These are phyloP conservation scores for Channallabes apus DNA, from an alignment of 2,797 vertebrate genomes.

Conservation along the genomic window DNA sequence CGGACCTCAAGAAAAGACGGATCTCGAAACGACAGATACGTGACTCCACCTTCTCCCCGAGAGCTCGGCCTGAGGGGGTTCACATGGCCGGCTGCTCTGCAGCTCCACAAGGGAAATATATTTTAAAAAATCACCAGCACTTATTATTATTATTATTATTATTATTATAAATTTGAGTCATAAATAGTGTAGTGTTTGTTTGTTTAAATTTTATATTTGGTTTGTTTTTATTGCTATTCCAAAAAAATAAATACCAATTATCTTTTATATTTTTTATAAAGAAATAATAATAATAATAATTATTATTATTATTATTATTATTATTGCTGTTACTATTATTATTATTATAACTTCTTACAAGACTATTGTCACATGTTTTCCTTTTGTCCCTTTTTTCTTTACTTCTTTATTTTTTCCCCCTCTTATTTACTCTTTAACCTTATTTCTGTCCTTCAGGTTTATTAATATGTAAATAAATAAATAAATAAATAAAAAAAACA, in stretches of 20 bases:
- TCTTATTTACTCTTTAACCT: background rate
- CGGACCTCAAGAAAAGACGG: slow-evolving; percentile 43
- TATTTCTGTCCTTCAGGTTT: background rate
- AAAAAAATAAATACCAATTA: too few species aligned
- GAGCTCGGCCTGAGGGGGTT: slow-evolving; percentile 47
- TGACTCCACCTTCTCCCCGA: slow-evolving; percentile 39
- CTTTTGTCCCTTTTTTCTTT: background rate
- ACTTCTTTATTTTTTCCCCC: background rate
- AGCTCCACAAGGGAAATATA: slow-evolving; percentile 2
- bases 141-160: background rate
- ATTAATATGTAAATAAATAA: background rate
- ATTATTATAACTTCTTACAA: background rate
- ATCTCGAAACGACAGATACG: slow-evolving; percentile 25
- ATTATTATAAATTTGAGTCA: background rate
- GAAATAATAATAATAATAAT: slow-evolving; percentile 9
- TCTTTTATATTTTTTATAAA: background rate
- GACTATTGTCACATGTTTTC: background rate
- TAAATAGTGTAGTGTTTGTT: background rate
- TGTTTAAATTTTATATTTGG: background rate
- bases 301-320: too few species aligned
- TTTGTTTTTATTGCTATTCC: background rate
- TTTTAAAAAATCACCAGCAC: background rate
- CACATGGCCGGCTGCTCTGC: slow-evolving; percentile 26
- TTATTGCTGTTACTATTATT: too few species aligned
- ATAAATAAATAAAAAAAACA: background rate